Evolutionary conservation across 2,888 invertebrate species (phyloP).

Genomic region (Lysandra coridon): DNA sequence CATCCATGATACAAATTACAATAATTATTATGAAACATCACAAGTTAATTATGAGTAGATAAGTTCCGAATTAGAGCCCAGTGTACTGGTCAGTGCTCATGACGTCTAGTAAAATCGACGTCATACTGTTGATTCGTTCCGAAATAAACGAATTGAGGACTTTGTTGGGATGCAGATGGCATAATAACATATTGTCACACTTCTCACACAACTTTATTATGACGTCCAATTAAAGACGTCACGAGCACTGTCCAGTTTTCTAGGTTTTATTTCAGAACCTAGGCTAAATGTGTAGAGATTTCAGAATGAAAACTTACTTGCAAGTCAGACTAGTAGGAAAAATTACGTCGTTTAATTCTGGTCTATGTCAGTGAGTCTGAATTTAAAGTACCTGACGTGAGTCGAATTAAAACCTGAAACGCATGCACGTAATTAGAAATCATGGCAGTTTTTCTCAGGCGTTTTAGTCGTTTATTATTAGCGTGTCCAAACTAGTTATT

Average conservation of each 20-base stretch:
- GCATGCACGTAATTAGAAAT: constrained; percentile 42
- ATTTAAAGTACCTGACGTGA: background rate
- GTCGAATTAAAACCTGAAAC: constrained; percentile 34
- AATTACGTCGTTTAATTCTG: background rate
- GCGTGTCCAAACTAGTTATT: constrained; percentile 43
- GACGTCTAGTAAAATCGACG: background rate
- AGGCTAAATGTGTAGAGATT: background rate
- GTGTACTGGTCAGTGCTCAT: background rate
- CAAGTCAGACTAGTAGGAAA: background rate
- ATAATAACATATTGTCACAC: background rate
- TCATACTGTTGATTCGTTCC: background rate
- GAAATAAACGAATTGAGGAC: background rate
- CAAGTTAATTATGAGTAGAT: no score
- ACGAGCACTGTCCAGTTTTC: background rate
- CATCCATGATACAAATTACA: no score
- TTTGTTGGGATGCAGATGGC: no score
- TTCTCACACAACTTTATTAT: background rate
- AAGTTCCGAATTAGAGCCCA: no score
- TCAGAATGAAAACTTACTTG: background rate
- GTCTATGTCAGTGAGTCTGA: background rate
- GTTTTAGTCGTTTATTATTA: constrained; percentile 36
- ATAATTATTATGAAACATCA: no score
- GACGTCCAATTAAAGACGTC: background rate
- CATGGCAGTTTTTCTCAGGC: constrained; percentile 38
- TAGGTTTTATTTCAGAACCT: no score